A percentile compares a stretch with the other conserved stretches of the same genome.
Conservation (phyloP, 2,888 invertebrate species). For the Drosophila villosipedis region DNA sequence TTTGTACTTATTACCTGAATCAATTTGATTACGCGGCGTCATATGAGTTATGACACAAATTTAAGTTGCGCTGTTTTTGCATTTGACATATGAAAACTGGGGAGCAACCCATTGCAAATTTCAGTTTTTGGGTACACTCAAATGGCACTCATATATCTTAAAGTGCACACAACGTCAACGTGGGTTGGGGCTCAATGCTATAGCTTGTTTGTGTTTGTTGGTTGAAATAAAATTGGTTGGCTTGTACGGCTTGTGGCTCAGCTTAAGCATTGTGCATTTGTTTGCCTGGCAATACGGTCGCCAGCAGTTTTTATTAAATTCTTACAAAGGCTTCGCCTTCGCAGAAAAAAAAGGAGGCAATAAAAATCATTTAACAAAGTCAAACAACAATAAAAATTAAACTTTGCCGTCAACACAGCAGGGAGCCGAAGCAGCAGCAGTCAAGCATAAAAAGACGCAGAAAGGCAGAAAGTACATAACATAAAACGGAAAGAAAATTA, state of each 20-base stretch:
- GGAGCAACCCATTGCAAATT: conserved; percentile 13
- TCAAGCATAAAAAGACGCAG: conserved; percentile 64
- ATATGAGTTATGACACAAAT: conserved; percentile 50
- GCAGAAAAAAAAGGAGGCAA: conserved; percentile 56
- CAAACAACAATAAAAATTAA: conserved; percentile 81
- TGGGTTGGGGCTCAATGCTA: conserved; percentile 35
- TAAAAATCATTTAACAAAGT: conserved; percentile 82
- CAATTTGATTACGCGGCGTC: conserved; percentile 56
- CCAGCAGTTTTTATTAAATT: conserved; percentile 77
- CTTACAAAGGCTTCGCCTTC: conserved; percentile 70
- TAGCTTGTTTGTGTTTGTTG: conserved; percentile 1
- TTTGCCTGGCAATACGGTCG: conserved; percentile 74
- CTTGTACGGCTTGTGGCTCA: conserved; percentile 23
- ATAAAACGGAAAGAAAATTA: conserved; percentile 64
- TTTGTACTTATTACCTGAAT: conserved; percentile 49
- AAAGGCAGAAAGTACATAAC: conserved; percentile 65
- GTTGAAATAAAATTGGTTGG: conserved; percentile 52
- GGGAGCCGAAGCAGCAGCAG: conserved; percentile 46
- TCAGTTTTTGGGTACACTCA: conserved; percentile 40
- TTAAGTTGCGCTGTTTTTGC: conserved; percentile 30
- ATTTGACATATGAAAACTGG: conserved; percentile 44
- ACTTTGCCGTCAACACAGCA: conserved; percentile 78
- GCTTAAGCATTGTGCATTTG: conserved; percentile 69
- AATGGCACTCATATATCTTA: conserved; percentile 67
- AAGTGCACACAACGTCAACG: neutral